These are phyloP conservation scores for Cylloceria caligata DNA, from an alignment of 2,888 invertebrate species.

Conservation along the genomic window DNA sequence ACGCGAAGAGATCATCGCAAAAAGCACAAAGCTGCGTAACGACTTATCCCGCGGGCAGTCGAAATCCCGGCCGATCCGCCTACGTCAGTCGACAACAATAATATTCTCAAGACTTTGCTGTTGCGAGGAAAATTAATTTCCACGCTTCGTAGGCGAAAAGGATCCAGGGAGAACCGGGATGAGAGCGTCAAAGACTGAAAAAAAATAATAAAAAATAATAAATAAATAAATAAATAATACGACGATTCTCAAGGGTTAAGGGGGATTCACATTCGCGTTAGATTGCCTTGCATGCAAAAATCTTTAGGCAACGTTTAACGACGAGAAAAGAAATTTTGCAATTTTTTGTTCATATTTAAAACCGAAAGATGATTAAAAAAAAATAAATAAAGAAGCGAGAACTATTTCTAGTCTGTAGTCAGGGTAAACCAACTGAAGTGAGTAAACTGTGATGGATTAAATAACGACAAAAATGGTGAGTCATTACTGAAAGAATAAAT, in stretches of 20 bases:
- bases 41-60: slow-evolving; percentile 81
- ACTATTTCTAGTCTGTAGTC: slow-evolving; percentile 61
- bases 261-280: slow-evolving; percentile 55
- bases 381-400: slow-evolving; percentile 1
- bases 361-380: slow-evolving; percentile 2
- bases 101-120: slow-evolving; percentile 80
- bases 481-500: slow-evolving; percentile 21
- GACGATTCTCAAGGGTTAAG: slow-evolving; percentile 40
- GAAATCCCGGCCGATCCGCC: slow-evolving; percentile 81
- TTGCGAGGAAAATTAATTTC: slow-evolving; percentile 79
- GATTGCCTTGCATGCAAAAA: slow-evolving; percentile 32
- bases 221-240: no score
- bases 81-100: slow-evolving; percentile 71
- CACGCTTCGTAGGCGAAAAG: slow-evolving; percentile 76
- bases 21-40: slow-evolving; percentile 90
- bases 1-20: slow-evolving; percentile 87
- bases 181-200: slow-evolving; percentile 69
- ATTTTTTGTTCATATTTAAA: slow-evolving; percentile 4
- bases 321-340: slow-evolving; percentile 11
- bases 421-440: slow-evolving; percentile 60
- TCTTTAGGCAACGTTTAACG: slow-evolving; percentile 17
- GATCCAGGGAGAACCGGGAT: slow-evolving; percentile 78
- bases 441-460: slow-evolving; percentile 64
- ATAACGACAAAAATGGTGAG: slow-evolving; percentile 28
- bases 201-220: slow-evolving; percentile 23